A percentile compares a stretch with the other conserved stretches of the same genome.
Conservation (phyloP, 2,113 vertebrate species). For the Glaucomys volans region DNA sequence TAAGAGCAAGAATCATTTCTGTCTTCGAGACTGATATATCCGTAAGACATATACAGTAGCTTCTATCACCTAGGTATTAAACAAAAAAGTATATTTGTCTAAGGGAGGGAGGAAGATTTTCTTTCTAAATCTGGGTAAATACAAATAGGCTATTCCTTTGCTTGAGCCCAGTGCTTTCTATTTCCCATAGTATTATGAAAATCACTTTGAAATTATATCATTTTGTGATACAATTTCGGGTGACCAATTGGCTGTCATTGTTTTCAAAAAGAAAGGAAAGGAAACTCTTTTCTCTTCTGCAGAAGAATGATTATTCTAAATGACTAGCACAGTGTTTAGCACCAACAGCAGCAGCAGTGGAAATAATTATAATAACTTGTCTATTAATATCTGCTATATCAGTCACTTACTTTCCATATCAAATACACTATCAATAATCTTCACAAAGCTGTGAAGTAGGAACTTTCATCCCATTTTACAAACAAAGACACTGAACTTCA, state of each 20-base stretch:
- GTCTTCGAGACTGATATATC: neutral
- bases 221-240: slow-evolving; percentile 10
- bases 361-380: neutral
- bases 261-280: neutral
- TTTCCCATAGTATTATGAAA: slow-evolving; percentile 1
- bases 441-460: neutral
- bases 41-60: neutral
- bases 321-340: neutral
- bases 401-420: neutral
- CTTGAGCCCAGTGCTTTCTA: neutral
- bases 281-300: neutral
- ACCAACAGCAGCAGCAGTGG: neutral
- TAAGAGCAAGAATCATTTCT: slow-evolving; percentile 16
- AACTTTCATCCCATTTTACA: slow-evolving; percentile 29
- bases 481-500: neutral
- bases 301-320: neutral
- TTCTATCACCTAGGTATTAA: neutral
- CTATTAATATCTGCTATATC: neutral
- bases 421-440: neutral
- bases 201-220: neutral
- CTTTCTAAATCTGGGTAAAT: neutral
- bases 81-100: neutral
- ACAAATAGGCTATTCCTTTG: neutral
- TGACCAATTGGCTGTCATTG: neutral
- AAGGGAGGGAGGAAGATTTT: neutral